Evolutionary conservation across 2,797 vertebrate genomes (phyloP), one percentile per base, ranked within the genome.

Genomic region (Pseudomugil gertrudae): DNA sequence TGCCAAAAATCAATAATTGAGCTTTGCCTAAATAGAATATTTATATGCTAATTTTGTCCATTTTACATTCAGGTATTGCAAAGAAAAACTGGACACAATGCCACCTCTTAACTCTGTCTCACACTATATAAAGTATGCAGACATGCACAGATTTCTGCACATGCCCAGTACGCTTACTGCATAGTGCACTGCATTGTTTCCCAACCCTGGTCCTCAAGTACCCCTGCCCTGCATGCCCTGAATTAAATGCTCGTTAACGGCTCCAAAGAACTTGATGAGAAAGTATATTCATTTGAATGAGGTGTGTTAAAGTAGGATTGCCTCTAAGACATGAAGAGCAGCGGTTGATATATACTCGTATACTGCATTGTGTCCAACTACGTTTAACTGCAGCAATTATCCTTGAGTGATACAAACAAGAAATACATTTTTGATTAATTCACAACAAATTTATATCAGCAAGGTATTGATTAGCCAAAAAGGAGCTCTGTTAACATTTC

Each of bases 361-460:
- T 17, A 56, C 38, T 33, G 33, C 17, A 27, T 50, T 15, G 15
- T 36, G 33, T 55, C 10, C 17, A 38, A 48, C 51, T 66, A 32
- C 56, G 68, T 74, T 81, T 61, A 73, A 78, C 50, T 29, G 47
- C 51, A 70, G 27, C 60, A 70, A 59, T 78, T 70, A 66, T 48
- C 70, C 61, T 68, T 80, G 67, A 47, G 64, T 48, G 63, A 66
- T 43, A 43, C 62, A 72, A 52, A 59, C 58, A 62, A 57, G 33
- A 66, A 57, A 73, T 57, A 33, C 33, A 13, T 47, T 52, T 76
- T 84, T 83, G 72, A 75, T 78, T 81, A 55, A 71, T 74, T 69
- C 17, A 36, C 51, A 83, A 55, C 36, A 66, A 58, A 19, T 69
- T 60, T 75, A 13, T 58, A 56, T 69, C 51, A 15, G 53, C 19